Percentiles rank a stretch among this genome's conserved stretches.
Conservation (phyloP, 1,140 invertebrate genomes). For the Chrysomallon squamiferum region DNA sequence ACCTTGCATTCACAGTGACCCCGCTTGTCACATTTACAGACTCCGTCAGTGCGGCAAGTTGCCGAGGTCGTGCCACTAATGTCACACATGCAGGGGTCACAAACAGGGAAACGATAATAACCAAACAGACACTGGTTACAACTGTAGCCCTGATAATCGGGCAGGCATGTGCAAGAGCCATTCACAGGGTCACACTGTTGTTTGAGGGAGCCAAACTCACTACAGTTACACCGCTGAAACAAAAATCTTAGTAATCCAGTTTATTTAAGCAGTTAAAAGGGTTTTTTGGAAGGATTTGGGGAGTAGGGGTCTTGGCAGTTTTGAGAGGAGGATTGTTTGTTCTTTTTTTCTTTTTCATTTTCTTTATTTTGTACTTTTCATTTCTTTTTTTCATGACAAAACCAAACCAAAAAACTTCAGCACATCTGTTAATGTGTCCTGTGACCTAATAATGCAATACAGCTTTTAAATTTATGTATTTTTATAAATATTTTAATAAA, state of each 20-base stretch:
- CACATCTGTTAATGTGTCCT: too few species aligned
- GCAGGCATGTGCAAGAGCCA: conserved; percentile 90
- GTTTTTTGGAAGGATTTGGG: too few species aligned
- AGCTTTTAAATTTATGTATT: too few species aligned
- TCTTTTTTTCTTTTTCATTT: too few species aligned
- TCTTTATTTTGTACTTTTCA: too few species aligned
- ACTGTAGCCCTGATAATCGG: conserved; percentile 86
- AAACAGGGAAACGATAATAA: conserved; percentile 80
- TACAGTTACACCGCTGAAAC: conserved; percentile 79
- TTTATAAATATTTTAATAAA: too few species aligned
- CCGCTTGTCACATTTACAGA: conserved; percentile 15
- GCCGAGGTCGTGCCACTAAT: conserved; percentile 72
- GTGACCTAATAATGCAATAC: too few species aligned
- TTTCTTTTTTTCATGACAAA: too few species aligned
- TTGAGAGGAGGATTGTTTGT: too few species aligned
- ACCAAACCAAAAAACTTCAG: too few species aligned
- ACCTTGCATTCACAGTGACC: conserved; percentile 82
- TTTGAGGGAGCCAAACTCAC: conserved; percentile 76
- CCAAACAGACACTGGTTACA: conserved; percentile 87
- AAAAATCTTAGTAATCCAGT: conserved; percentile 62
- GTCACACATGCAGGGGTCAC: conserved; percentile 88
- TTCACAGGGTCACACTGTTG: conserved; percentile 75
- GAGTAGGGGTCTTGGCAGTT: too few species aligned
- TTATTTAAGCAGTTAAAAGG: too few species aligned
- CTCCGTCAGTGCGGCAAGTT: conserved; percentile 12